Evolutionary conservation across 1,140 invertebrate genomes (phyloP).

Genomic region (Zaprionus lachaisei): DNA sequence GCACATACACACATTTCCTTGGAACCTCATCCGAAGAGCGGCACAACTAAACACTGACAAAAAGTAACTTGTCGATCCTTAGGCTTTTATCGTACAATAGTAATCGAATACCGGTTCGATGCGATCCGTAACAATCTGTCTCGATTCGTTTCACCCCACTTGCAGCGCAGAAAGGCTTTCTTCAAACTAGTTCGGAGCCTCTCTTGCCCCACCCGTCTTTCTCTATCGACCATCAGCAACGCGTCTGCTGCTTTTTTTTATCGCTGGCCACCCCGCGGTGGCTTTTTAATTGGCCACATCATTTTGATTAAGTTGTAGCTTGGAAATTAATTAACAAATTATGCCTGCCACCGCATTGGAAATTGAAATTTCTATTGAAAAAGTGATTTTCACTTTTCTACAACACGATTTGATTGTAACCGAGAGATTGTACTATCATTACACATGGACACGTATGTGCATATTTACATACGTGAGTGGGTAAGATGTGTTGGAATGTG

Average conservation of each 20-base stretch:
- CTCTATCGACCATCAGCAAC: neutral
- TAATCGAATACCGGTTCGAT: slow-evolving; percentile 59
- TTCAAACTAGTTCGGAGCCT: slow-evolving; percentile 72
- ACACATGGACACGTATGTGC: slow-evolving; percentile 12
- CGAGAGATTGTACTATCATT: slow-evolving; percentile 41
- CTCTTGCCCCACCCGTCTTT: slow-evolving; percentile 10
- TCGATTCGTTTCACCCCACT: slow-evolving; percentile 46
- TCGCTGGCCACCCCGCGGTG: slow-evolving; percentile 65
- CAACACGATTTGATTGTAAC: slow-evolving; percentile 41
- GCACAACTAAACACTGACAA: slow-evolving; percentile 21
- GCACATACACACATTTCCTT: neutral
- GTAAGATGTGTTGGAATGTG: slow-evolving; percentile 35
- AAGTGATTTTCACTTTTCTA: slow-evolving; percentile 76
- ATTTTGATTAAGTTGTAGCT: slow-evolving; percentile 82
- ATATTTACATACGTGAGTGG: slow-evolving; percentile 6
- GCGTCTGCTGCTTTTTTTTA: slow-evolving; percentile 40
- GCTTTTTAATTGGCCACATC: slow-evolving; percentile 81
- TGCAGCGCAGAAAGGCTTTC: slow-evolving; percentile 66
- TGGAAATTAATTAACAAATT: slow-evolving; percentile 82
- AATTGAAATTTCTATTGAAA: slow-evolving; percentile 67
- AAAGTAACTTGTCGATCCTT: slow-evolving; percentile 52
- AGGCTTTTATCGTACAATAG: slow-evolving; percentile 30
- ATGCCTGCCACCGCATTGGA: slow-evolving; percentile 67
- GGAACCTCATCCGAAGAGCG: neutral
- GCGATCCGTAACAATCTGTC: slow-evolving; percentile 48